Evolutionary conservation across 2,113 vertebrate genomes (phyloP), one percentile per base, ranked within the genome.

Genomic region (Gorsachius goisagi): DNA sequence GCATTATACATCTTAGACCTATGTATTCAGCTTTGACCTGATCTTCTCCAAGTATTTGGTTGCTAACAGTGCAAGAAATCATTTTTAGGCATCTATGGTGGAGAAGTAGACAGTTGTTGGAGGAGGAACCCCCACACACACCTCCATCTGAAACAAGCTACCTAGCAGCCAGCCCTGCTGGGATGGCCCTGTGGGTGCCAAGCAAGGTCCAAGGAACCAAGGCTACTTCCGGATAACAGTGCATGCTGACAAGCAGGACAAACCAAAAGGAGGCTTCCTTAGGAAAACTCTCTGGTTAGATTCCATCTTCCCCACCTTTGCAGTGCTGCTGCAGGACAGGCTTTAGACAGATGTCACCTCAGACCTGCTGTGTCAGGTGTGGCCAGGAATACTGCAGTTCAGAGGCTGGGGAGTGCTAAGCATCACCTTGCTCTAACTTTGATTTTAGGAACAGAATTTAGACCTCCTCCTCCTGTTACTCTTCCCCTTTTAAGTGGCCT

Each of bases 291-390:
- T 72, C 32, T 39, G 32, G 13, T 37, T 7, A 47, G 41, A 45
- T 14, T 9, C 12, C 21, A 13, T 49, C 15, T 45, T 5, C 35
- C n/a, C 5, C 33, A 52, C 4, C 22, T 26, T 50, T 35, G 13
- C 74, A 49, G 33, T 9, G 24, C 53, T 83, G 76, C 45, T 53
- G 71, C 71, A 83, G 9, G 9, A 67, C 39, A 56, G 59, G 59
- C 24, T 41, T 55, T 18, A 28, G 20, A 33, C 32, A 77, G 24
- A 60, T 3, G 55, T 60, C 50, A 16, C 16, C 32, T 23, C 35
- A 13, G 35, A 6, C 9, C 23, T 1, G 0, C 1, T 19, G 4
- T 17, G 37, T 4, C 66, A 56, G 28, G 30, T 16, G 44, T 44
- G 59, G 58, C 5, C 47, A 49, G 50, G 11, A 79, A 30, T 3